Conservation (phyloP, 2,888 invertebrate genomes). For the Eucera pruinosa region DNA sequence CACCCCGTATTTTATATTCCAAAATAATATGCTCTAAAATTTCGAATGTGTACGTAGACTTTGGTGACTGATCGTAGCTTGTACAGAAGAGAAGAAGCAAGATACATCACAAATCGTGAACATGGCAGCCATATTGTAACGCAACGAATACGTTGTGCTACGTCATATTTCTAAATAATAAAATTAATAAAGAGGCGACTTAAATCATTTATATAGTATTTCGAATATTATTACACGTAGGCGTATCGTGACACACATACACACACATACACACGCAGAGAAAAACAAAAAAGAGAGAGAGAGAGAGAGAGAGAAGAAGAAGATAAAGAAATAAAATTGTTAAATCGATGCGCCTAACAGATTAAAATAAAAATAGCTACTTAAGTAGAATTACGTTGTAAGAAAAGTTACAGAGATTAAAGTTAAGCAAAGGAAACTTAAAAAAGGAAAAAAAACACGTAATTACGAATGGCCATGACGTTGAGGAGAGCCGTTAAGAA, state of each 20-base stretch:
- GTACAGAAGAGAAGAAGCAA: constrained; percentile 37
- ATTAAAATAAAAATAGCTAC: constrained; percentile 63
- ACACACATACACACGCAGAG: no score
- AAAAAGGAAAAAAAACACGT: no score
- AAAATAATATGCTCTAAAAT: no score
- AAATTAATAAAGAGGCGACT: constrained; percentile 63
- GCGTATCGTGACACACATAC: constrained; percentile 35
- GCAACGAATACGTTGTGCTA: constrained; percentile 42
- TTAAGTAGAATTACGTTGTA: constrained; percentile 70
- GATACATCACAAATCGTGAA: constrained; percentile 74
- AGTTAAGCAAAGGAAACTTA: constrained; percentile 49
- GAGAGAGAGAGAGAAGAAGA: no score
- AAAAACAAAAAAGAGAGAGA: no score
- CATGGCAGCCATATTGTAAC: constrained; percentile 74
- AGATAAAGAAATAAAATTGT: constrained; percentile 23
- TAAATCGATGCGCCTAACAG: constrained; percentile 52
- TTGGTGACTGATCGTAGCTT: no score
- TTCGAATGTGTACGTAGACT: no score
- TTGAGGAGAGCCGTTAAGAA: constrained; percentile 60
- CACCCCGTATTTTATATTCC: no score
- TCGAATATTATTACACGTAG: constrained; percentile 60
- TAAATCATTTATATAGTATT: constrained; percentile 74
- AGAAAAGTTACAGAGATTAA: constrained; percentile 61
- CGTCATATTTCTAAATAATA: constrained; percentile 61
- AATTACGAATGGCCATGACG: constrained; percentile 62